phyloP scores from a whole-genome alignment of 1,140 invertebrate genomes.

The Zaprionus taronus region DNA sequence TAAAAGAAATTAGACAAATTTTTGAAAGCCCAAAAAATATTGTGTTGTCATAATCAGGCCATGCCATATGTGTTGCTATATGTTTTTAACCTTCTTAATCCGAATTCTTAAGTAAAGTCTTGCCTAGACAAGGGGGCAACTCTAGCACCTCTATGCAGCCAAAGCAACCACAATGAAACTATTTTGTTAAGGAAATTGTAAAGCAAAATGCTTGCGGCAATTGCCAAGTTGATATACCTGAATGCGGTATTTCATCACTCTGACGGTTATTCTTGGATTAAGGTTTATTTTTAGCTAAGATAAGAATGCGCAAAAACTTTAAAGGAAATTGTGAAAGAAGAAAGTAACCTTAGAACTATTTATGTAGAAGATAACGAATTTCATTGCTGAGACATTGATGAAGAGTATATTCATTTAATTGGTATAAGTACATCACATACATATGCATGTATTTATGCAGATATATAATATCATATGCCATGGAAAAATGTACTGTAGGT shows the following conservation, averaged over 20 bases:
- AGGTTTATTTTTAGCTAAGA: background rate
- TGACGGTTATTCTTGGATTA: background rate
- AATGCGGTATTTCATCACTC: slow-evolving; percentile 24
- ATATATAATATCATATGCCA: no score
- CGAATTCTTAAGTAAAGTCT: no score
- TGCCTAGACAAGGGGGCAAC: background rate
- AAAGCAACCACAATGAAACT: slow-evolving; percentile 19
- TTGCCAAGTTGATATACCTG: slow-evolving; percentile 8
- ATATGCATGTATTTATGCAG: background rate
- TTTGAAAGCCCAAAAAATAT: no score
- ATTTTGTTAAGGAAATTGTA: slow-evolving; percentile 35
- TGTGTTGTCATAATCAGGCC: no score
- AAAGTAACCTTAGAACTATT: background rate
- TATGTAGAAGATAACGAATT: background rate
- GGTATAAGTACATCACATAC: background rate
- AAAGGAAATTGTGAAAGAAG: background rate
- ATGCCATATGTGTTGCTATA: no score
- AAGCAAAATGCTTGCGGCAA: slow-evolving; percentile 8
- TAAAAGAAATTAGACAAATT: no score
- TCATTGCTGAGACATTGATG: no score
- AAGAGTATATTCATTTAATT: no score
- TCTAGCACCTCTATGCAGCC: slow-evolving; percentile 15
- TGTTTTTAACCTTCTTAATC: no score
- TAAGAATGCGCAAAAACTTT: background rate
- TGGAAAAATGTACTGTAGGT: no score